Evolutionary conservation across 2,888 invertebrate genomes (phyloP).

Genomic region (Strigamia transsilvanica): DNA sequence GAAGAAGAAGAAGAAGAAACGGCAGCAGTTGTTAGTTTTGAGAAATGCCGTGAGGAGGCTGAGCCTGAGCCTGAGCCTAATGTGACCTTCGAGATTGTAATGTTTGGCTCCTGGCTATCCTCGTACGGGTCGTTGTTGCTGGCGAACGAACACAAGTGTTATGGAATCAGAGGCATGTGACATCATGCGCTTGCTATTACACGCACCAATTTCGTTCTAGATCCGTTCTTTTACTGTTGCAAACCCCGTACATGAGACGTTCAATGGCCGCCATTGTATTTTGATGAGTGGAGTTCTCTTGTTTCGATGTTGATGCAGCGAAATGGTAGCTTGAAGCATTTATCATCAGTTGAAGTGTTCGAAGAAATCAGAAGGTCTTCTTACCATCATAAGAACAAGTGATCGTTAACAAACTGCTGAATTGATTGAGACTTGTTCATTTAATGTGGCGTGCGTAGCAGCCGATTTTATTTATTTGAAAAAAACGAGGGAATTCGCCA

Average conservation of each 20-base stretch:
- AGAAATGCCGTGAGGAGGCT: too few relatives aligned
- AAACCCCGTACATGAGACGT: slow-evolving; percentile 51
- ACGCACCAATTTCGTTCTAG: background rate
- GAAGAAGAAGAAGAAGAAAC: too few relatives aligned
- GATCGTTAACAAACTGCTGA: background rate
- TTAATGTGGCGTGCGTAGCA: slow-evolving; percentile 50
- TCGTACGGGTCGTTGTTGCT: background rate
- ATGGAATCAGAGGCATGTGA: background rate
- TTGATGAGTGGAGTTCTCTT: slow-evolving; percentile 5
- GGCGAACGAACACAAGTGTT: background rate
- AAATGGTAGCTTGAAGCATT: background rate
- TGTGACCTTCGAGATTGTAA: too few relatives aligned
- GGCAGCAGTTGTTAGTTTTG: too few relatives aligned
- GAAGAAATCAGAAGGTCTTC: background rate
- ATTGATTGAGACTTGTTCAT: background rate
- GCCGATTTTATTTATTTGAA: slow-evolving; percentile 50
- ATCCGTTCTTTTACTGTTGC: background rate
- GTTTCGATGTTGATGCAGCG: slow-evolving; percentile 37
- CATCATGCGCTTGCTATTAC: background rate
- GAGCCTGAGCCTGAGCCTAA: too few relatives aligned
- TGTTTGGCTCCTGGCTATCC: background rate
- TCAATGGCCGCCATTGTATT: slow-evolving; percentile 53
- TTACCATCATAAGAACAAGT: background rate
- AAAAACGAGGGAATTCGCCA: slow-evolving; percentile 52
- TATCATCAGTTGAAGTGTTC: slow-evolving; percentile 20